Conservation (phyloP, 2,888 invertebrate species). For the Argyresthia albistria region DNA sequence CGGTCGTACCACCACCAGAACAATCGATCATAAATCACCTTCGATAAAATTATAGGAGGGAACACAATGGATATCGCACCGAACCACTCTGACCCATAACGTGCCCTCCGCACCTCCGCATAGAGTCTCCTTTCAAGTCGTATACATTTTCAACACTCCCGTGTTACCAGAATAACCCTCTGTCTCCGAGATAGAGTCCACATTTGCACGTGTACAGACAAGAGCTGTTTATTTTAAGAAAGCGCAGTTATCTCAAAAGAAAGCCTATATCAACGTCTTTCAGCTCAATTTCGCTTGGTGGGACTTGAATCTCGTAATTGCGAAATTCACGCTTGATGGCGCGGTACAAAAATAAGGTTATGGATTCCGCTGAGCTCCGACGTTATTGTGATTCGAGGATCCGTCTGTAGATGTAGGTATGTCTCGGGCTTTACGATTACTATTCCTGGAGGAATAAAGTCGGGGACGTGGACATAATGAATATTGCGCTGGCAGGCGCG, state of each 20-base stretch:
- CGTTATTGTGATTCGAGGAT: constrained; percentile 73
- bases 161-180: constrained; percentile 26
- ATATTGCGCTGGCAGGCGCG: constrained; percentile 21
- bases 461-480: constrained; percentile 41
- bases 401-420: constrained; percentile 57
- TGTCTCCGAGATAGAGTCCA: constrained; percentile 65
- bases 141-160: constrained; percentile 34
- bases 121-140: constrained; percentile 29
- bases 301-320: constrained; percentile 51
- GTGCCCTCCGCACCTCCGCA: constrained; percentile 47
- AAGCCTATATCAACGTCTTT: constrained; percentile 31
- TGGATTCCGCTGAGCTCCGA: constrained; percentile 69
- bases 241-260: constrained; percentile 31
- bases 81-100: constrained; percentile 49
- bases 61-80: constrained; percentile 61
- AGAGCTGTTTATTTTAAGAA: constrained; percentile 68
- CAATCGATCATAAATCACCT: constrained; percentile 73
- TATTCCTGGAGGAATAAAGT: constrained; percentile 48
- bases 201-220: constrained; percentile 65
- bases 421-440: constrained; percentile 65
- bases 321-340: constrained; percentile 71
- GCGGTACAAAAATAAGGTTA: constrained; percentile 73
- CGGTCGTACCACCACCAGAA: constrained; percentile 25
- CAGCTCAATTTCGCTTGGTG: constrained; percentile 33
- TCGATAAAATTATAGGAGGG: constrained; percentile 73